Percentiles rank a stretch among this genome's conserved stretches.
Evolutionary conservation across 2,113 vertebrate genomes (phyloP).

Genomic region (Narcine bancroftii): DNA sequence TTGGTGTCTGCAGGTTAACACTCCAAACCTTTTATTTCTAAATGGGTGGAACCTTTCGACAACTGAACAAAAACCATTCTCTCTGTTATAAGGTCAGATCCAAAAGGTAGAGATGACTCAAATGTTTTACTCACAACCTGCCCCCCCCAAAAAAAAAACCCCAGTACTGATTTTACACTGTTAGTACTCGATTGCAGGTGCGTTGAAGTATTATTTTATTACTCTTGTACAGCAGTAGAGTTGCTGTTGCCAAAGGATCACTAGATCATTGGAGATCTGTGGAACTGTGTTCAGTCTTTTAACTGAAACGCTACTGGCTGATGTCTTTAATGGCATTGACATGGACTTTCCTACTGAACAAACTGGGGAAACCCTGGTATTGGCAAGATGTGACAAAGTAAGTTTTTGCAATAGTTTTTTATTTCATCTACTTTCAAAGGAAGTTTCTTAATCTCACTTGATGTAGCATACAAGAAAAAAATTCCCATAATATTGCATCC

Average conservation of each 20-base stretch:
- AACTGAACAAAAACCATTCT: background rate
- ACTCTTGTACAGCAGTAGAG: background rate
- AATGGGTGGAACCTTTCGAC: background rate
- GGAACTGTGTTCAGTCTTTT: constrained; percentile 12
- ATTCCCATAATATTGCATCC: background rate
- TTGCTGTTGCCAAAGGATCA: constrained; percentile 15
- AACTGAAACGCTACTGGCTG: constrained; percentile 29
- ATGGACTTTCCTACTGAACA: constrained; percentile 24
- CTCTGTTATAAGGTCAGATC: background rate
- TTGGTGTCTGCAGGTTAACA: background rate
- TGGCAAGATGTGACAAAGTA: background rate
- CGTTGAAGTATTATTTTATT: background rate
- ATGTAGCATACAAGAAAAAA: background rate
- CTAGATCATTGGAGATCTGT: background rate
- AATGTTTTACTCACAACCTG: background rate
- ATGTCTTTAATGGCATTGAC: constrained; percentile 25
- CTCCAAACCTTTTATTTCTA: background rate
- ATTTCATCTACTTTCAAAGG: background rate
- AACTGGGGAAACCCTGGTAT: background rate
- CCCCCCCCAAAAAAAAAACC: too few relatives aligned
- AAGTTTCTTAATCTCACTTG: constrained; percentile 22
- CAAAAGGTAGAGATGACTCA: background rate
- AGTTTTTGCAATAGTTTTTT: constrained; percentile 14
- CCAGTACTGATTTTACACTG: background rate
- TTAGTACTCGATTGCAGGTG: background rate